phyloP scores from a whole-genome alignment of 2,888 invertebrate genomes.

The Melitaea athalia region DNA sequence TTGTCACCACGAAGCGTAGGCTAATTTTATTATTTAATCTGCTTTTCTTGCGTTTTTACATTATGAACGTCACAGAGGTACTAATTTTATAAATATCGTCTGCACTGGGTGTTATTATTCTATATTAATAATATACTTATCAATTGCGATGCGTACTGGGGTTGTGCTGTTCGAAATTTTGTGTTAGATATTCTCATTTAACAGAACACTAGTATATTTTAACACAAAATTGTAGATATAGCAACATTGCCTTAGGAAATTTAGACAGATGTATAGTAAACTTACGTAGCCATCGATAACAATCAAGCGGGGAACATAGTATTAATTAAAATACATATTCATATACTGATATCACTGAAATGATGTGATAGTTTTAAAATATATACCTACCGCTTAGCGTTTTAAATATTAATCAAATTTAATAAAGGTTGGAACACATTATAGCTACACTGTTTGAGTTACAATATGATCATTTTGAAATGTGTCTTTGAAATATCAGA shows the following conservation, averaged over 20 bases:
- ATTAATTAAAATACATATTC: constrained; percentile 71
- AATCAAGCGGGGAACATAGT: constrained; percentile 70
- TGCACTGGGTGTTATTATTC: constrained; percentile 76
- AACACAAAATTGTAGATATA: constrained; percentile 79
- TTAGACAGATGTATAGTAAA: constrained; percentile 68
- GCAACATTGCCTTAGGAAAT: constrained; percentile 74
- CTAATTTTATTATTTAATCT: constrained; percentile 61
- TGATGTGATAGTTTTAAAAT: constrained; percentile 62
- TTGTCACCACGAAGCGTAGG: constrained; percentile 50
- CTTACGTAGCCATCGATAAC: constrained; percentile 56
- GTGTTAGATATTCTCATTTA: constrained; percentile 56
- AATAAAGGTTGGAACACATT: constrained; percentile 18
- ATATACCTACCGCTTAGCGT: constrained; percentile 47
- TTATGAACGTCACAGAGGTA: constrained; percentile 66
- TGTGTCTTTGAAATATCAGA: neutral
- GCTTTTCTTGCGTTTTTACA: constrained; percentile 61
- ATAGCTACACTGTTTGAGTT: neutral
- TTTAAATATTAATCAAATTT: constrained; percentile 48
- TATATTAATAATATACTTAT: constrained; percentile 55
- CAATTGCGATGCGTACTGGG: constrained; percentile 53
- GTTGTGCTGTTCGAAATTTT: constrained; percentile 71
- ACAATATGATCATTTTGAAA: neutral
- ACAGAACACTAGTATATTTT: constrained; percentile 48
- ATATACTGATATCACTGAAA: constrained; percentile 50
- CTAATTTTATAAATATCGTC: constrained; percentile 59